A percentile compares a stretch with the other conserved stretches of the same genome.
These are phyloP conservation scores for Palythoa grandis DNA, from an alignment of 92 coral and sea anemone genomes.

Conservation along the genomic window DNA sequence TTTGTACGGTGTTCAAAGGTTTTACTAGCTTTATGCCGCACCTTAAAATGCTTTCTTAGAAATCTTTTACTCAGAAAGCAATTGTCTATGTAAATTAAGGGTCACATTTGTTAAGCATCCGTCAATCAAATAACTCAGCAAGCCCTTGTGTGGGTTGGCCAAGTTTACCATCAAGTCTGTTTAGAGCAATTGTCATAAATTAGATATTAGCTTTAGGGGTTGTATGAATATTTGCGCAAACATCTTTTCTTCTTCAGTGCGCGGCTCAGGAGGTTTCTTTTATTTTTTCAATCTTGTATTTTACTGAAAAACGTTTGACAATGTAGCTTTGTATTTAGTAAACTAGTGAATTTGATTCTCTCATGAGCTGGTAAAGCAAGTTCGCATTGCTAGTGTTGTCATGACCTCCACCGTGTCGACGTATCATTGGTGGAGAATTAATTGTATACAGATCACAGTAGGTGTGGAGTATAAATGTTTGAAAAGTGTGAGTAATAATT, in stretches of 20 bases:
- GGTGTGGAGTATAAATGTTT: neutral
- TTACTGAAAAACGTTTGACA: neutral
- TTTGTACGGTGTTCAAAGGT: neutral
- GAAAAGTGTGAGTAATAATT: neutral
- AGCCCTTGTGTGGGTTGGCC: neutral
- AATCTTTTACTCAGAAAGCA: neutral
- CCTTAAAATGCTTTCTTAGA: slow-evolving; percentile 1
- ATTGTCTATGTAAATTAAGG: neutral
- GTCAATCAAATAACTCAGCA: slow-evolving; percentile 10
- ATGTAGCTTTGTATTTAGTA: neutral
- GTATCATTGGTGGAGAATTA: neutral
- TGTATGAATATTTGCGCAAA: neutral
- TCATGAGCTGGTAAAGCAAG: neutral
- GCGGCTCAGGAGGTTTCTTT: neutral
- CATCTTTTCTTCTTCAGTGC: neutral
- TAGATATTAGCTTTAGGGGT: neutral
- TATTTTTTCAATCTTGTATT: neutral
- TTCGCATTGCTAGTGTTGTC: neutral
- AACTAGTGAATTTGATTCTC: neutral
- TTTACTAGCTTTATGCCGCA: neutral
- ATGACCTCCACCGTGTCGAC: neutral
- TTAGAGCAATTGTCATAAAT: neutral
- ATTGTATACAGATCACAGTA: neutral
- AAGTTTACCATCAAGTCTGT: neutral
- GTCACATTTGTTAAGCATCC: neutral